These are phyloP conservation scores for Parthenolecanium corni DNA, from an alignment of 2,888 invertebrate genomes.

Conservation along the genomic window DNA sequence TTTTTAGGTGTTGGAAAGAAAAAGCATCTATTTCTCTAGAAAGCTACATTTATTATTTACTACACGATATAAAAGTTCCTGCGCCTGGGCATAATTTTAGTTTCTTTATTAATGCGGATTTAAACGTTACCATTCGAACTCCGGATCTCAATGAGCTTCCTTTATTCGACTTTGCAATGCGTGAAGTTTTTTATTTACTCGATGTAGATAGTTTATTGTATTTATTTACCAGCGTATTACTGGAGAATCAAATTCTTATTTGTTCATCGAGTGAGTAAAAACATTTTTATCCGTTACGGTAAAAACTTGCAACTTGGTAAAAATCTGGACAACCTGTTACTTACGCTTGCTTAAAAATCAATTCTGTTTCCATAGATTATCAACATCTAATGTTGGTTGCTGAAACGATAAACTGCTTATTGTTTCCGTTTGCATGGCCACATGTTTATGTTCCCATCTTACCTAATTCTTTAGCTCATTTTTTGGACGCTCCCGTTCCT, in stretches of 20 bases:
- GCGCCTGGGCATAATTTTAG: constrained; percentile 71
- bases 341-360: background rate
- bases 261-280: constrained; percentile 65
- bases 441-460: constrained; percentile 98
- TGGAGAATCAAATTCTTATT: constrained; percentile 93
- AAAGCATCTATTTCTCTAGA: constrained; percentile 66
- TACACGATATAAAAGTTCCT: constrained; percentile 88
- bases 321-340: too few species aligned
- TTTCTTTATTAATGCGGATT: constrained; percentile 36
- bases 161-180: constrained; percentile 81
- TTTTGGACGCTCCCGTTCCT: constrained; percentile 97
- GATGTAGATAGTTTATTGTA: constrained; percentile 87
- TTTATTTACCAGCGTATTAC: constrained; percentile 82
- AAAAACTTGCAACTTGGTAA: too few species aligned
- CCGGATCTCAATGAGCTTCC: constrained; percentile 78
- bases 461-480: constrained; percentile 87
- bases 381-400: constrained; percentile 93
- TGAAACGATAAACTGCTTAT: constrained; percentile 76
- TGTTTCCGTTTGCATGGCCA: constrained; percentile 95
- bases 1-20: constrained; percentile 33
- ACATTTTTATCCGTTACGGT: background rate
- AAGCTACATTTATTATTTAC: constrained; percentile 86
- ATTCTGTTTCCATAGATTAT: constrained; percentile 56
- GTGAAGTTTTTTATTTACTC: constrained; percentile 74
- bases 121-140: constrained; percentile 52